A percentile compares a stretch with the other conserved stretches of the same genome.
phyloP scores from a whole-genome alignment of 2,888 invertebrate genomes.

The Syrista parreyssii region DNA sequence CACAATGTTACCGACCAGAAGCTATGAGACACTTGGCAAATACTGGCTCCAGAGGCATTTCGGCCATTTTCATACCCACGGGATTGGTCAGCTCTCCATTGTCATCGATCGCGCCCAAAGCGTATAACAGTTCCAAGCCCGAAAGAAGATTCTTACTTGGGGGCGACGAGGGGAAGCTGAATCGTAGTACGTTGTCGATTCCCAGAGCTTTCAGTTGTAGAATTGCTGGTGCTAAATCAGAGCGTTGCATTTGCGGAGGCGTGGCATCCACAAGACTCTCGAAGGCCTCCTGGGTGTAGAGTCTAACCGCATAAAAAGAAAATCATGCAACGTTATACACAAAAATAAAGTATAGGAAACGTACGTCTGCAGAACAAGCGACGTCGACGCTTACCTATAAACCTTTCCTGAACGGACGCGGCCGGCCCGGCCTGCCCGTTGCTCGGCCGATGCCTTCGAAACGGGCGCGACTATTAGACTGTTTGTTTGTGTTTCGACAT shows the following conservation, averaged over 20 bases:
- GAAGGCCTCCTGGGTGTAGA: slow-evolving; percentile 84
- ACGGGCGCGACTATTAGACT: slow-evolving; percentile 84
- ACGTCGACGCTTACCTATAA: slow-evolving; percentile 71
- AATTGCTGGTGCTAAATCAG: slow-evolving; percentile 85
- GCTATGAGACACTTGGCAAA: slow-evolving; percentile 86
- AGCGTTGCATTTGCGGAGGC: slow-evolving; percentile 93
- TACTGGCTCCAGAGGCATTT: slow-evolving; percentile 89
- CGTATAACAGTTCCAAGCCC: slow-evolving; percentile 88
- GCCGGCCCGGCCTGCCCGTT: slow-evolving; percentile 94
- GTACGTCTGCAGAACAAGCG: neutral
- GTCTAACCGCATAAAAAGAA: slow-evolving; percentile 63
- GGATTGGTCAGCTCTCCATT: slow-evolving; percentile 81
- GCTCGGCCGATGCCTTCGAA: slow-evolving; percentile 89
- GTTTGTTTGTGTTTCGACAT: slow-evolving; percentile 85
- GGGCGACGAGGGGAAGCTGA: slow-evolving; percentile 93
- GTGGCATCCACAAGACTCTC: slow-evolving; percentile 76
- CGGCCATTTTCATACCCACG: slow-evolving; percentile 87
- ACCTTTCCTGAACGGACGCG: slow-evolving; percentile 86
- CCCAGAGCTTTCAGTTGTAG: slow-evolving; percentile 94
- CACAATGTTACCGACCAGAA: slow-evolving; percentile 70
- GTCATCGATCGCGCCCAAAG: slow-evolving; percentile 84
- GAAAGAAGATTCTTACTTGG: slow-evolving; percentile 88
- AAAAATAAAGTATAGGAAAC: no score
- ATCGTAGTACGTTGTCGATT: slow-evolving; percentile 89
- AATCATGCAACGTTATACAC: no score